Conservation (phyloP, 2,797 vertebrate species). For the Myotis myotis region DNA sequence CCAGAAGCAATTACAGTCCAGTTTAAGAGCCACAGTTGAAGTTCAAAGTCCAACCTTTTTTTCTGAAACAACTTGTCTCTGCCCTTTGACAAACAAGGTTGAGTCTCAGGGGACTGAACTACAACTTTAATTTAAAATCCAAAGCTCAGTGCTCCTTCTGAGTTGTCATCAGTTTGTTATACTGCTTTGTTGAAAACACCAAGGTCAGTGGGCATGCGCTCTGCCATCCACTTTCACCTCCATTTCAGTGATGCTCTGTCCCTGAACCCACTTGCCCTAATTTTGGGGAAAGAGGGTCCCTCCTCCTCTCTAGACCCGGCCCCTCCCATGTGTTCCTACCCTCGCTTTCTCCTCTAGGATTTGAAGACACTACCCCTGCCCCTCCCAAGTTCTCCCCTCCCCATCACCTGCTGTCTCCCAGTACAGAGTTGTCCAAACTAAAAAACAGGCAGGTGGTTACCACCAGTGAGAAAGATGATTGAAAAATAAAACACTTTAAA, state of each 20-base stretch:
- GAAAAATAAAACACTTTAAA: not conserved
- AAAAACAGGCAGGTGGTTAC: not conserved
- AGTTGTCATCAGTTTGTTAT: constrained; percentile 41
- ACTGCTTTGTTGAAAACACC: constrained; percentile 18
- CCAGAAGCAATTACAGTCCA: constrained; percentile 59
- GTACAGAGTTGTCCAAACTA: not conserved
- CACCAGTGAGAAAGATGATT: not conserved
- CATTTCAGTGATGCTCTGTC: not conserved
- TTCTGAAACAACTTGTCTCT: constrained; percentile 41
- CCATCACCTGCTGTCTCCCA: not conserved
- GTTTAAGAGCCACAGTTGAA: constrained; percentile 53
- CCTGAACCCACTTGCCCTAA: not conserved
- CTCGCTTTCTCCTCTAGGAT: not conserved
- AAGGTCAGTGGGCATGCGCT: not conserved
- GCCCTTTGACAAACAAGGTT: constrained; percentile 41
- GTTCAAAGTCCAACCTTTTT: constrained; percentile 25
- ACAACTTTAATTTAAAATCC: constrained; percentile 60
- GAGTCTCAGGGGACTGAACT: not conserved
- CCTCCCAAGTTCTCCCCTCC: not conserved
- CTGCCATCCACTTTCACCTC: not conserved
- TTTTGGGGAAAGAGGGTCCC: not conserved
- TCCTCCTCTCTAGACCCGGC: not conserved
- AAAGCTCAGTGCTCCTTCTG: constrained; percentile 29
- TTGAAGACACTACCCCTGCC: not conserved
- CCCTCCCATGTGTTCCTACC: not conserved